Evolutionary conservation across 2,888 invertebrate species (phyloP).

Genomic region (Euphydryas editha): DNA sequence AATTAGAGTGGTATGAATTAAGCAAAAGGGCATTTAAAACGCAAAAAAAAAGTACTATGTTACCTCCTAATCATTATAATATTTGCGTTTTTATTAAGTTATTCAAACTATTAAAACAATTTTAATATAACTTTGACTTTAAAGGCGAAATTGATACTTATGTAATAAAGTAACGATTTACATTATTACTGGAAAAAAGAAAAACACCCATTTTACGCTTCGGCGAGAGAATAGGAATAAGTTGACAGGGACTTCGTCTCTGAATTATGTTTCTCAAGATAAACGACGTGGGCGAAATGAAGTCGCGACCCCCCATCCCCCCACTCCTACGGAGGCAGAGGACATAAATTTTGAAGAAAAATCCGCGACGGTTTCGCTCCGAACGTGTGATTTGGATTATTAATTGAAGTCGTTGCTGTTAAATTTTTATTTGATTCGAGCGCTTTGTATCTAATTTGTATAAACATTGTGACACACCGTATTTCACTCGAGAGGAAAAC

Average conservation of each 20-base stretch:
- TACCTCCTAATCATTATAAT: too few relatives aligned
- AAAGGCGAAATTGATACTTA: slow-evolving; percentile 19
- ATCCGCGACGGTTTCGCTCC: slow-evolving; percentile 76
- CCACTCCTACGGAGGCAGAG: slow-evolving; percentile 62
- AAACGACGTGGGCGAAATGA: slow-evolving; percentile 89
- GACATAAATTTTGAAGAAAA: slow-evolving; percentile 82
- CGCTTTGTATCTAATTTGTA: slow-evolving; percentile 18
- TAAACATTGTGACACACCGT: slow-evolving; percentile 5
- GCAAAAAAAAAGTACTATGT: too few relatives aligned
- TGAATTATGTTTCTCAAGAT: slow-evolving; percentile 88
- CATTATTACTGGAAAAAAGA: slow-evolving; percentile 56
- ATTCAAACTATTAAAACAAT: background rate
- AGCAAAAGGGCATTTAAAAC: too few relatives aligned
- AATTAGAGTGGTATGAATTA: too few relatives aligned
- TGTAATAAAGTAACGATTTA: slow-evolving; percentile 29
- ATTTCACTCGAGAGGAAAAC: background rate
- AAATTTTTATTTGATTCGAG: slow-evolving; percentile 36
- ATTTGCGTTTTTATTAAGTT: too few relatives aligned
- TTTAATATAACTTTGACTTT: background rate
- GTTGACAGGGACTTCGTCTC: slow-evolving; percentile 83
- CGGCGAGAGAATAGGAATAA: slow-evolving; percentile 84
- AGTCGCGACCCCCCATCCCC: slow-evolving; percentile 81
- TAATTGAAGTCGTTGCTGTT: slow-evolving; percentile 56
- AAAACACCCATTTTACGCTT: slow-evolving; percentile 80
- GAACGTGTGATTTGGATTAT: slow-evolving; percentile 82